Evolutionary conservation across 2,888 invertebrate species (phyloP).

Genomic region (Luperina nickerlii): DNA sequence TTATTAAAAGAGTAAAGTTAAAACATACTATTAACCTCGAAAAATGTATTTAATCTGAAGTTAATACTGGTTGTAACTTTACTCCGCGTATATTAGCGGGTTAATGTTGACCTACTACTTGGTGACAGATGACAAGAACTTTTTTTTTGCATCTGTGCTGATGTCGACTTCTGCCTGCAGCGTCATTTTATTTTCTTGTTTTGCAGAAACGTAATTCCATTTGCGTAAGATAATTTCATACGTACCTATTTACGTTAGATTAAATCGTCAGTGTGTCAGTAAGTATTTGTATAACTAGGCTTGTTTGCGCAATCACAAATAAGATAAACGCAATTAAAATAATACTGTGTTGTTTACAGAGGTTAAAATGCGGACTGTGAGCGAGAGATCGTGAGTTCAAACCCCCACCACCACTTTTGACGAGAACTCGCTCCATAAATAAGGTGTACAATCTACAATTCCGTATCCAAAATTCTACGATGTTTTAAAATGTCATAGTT

Average conservation of each 20-base stretch:
- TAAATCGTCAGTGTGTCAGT: background rate
- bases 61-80: background rate
- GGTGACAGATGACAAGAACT: background rate
- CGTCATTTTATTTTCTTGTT: background rate
- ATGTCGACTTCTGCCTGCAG: no score
- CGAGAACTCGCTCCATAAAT: background rate
- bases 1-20: background rate
- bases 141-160: no score
- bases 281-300: constrained; percentile 7
- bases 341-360: background rate
- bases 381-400: background rate
- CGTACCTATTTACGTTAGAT: background rate
- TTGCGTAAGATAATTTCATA: constrained; percentile 10
- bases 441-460: background rate
- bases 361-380: background rate
- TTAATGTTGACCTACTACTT: background rate
- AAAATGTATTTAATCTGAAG: no score
- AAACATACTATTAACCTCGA: no score
- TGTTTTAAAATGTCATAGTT: background rate
- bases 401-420: background rate
- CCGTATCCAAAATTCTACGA: background rate
- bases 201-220: background rate
- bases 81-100: background rate
- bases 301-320: constrained; percentile 6
- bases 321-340: constrained; percentile 7